Percentiles rank a stretch among this genome's conserved stretches.
Evolutionary conservation across 2,888 invertebrate species (phyloP).

Genomic region (Gastrophysa polygoni): DNA sequence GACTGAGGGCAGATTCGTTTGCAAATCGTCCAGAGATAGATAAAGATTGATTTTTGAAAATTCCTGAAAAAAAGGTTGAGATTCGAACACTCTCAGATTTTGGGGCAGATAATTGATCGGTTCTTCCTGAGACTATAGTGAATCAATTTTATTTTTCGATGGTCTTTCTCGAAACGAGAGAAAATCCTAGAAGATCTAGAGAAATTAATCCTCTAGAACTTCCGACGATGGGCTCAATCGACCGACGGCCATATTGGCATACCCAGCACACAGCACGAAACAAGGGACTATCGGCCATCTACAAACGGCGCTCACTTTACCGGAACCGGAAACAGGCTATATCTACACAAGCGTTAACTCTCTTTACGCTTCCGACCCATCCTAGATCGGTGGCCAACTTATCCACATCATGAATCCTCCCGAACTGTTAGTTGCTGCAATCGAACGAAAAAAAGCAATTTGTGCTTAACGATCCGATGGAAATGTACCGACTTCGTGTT

Average conservation of each 20-base stretch:
- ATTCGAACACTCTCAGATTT: too few species aligned
- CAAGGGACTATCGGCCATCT: conserved; percentile 50
- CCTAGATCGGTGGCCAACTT: conserved; percentile 53
- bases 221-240: background rate
- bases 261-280: conserved; percentile 17
- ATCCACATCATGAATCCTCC: conserved; percentile 44
- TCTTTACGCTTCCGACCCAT: conserved; percentile 49
- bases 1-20: too few species aligned
- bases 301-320: conserved; percentile 52
- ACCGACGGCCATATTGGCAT: conserved; percentile 7
- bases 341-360: conserved; percentile 55
- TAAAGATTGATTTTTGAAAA: too few species aligned
- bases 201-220: too few species aligned
- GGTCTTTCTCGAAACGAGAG: too few species aligned
- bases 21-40: too few species aligned
- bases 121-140: too few species aligned
- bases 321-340: conserved; percentile 54
- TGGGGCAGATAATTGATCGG: too few species aligned
- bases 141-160: too few species aligned
- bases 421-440: conserved; percentile 35
- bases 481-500: conserved; percentile 23
- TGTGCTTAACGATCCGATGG: conserved; percentile 38
- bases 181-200: too few species aligned
- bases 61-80: too few species aligned
- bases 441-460: conserved; percentile 37